Conservation (phyloP, 2,797 vertebrate genomes). For the Eospalax fontanierii region DNA sequence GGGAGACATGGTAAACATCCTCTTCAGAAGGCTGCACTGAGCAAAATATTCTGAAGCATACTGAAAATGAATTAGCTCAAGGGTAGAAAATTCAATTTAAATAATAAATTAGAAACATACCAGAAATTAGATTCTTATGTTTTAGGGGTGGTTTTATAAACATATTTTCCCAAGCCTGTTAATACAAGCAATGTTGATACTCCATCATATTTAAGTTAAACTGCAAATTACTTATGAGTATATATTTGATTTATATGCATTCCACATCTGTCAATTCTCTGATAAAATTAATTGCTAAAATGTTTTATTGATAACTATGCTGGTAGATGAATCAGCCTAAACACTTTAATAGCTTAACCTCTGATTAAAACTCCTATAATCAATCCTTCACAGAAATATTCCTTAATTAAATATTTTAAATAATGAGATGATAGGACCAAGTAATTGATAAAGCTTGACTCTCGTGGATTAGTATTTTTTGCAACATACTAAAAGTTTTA, state of each 20-base stretch:
- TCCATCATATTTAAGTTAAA: slow-evolving; percentile 75
- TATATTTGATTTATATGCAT: slow-evolving; percentile 72
- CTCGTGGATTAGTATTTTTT: slow-evolving; percentile 38
- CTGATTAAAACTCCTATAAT: slow-evolving; percentile 79
- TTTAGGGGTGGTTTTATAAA: slow-evolving; percentile 74
- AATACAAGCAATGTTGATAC: slow-evolving; percentile 56
- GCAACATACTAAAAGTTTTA: slow-evolving; percentile 43
- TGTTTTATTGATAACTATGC: slow-evolving; percentile 78
- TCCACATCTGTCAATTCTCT: slow-evolving; percentile 75
- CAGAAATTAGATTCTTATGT: slow-evolving; percentile 68
- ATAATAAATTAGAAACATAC: slow-evolving; percentile 79
- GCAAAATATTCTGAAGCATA: slow-evolving; percentile 67
- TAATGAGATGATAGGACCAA: slow-evolving; percentile 65
- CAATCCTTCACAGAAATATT: slow-evolving; percentile 70
- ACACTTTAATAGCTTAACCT: slow-evolving; percentile 70
- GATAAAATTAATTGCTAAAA: slow-evolving; percentile 80
- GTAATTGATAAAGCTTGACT: slow-evolving; percentile 63
- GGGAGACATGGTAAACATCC: slow-evolving; percentile 62
- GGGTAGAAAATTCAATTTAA: slow-evolving; percentile 81
- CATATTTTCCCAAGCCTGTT: slow-evolving; percentile 45
- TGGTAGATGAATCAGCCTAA: slow-evolving; percentile 75
- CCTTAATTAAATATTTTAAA: slow-evolving; percentile 77
- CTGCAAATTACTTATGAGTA: slow-evolving; percentile 63
- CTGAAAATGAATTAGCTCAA: slow-evolving; percentile 78
- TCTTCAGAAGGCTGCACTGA: slow-evolving; percentile 66